Evolutionary conservation across 2,113 vertebrate genomes (phyloP).

Genomic region (Suricata suricatta): DNA sequence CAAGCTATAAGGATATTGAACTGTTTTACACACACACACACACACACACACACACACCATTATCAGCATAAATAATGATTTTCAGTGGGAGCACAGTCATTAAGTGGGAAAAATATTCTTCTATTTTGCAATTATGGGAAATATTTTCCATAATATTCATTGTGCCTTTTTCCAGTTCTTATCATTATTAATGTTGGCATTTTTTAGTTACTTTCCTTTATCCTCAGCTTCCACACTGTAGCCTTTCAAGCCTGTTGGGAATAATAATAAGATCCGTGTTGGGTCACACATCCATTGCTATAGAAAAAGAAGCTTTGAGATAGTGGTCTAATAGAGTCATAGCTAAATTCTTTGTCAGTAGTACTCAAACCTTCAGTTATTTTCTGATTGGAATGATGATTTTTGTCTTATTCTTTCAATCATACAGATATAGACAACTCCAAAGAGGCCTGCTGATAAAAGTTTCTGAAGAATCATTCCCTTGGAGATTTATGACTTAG

Average conservation of each 20-base stretch:
- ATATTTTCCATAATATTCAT: neutral
- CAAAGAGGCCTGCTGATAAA: neutral
- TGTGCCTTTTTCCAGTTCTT: neutral
- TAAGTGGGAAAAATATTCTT: neutral
- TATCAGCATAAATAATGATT: neutral
- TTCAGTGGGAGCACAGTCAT: neutral
- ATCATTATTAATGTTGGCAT: neutral
- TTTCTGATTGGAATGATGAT: neutral
- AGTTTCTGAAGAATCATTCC: neutral
- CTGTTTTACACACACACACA: neutral
- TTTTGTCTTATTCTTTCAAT: neutral
- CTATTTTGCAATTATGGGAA: neutral
- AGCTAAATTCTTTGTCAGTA: neutral
- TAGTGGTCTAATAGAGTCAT: neutral
- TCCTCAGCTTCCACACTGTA: neutral
- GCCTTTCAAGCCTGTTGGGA: neutral
- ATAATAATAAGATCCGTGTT: neutral
- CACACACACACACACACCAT: neutral
- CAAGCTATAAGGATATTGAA: neutral
- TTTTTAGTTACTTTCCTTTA: neutral
- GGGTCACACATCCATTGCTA: neutral
- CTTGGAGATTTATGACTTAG: neutral
- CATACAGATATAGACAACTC: neutral
- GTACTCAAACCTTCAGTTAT: neutral
- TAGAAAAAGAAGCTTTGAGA: neutral